Conservation (phyloP, 2,888 invertebrate species). For the Drosophila ezoana region DNA sequence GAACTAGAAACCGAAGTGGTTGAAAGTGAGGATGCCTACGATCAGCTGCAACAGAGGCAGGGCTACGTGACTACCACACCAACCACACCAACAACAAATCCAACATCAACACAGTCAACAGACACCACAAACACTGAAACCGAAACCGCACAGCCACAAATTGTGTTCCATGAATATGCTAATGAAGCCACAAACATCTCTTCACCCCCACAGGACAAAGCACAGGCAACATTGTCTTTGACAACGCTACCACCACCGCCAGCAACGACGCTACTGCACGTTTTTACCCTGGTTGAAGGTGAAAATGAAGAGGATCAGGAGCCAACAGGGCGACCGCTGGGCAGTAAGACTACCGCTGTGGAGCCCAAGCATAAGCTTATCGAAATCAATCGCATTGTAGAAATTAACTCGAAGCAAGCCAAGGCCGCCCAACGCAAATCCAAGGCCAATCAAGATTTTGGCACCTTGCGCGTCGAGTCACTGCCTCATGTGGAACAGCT, state of each 20-base stretch:
- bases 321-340: constrained; percentile 16
- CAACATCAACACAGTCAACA: constrained; percentile 54
- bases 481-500: constrained; percentile 88
- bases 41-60: constrained; percentile 53
- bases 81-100: constrained; percentile 60
- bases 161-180: constrained; percentile 53
- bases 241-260: constrained; percentile 76
- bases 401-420: constrained; percentile 88
- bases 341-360: constrained; percentile 43
- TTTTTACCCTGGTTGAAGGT: constrained; percentile 85
- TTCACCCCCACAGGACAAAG: constrained; percentile 79
- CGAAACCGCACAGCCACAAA: constrained; percentile 55
- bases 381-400: constrained; percentile 89
- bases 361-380: constrained; percentile 87
- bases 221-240: constrained; percentile 1
- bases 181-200: constrained; percentile 78
- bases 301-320: constrained; percentile 55
- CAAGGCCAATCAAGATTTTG: constrained; percentile 84
- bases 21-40: constrained; percentile 44
- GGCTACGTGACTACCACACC: constrained; percentile 80
- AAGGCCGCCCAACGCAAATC: constrained; percentile 87
- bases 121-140: constrained; percentile 56
- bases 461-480: constrained; percentile 87
- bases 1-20: constrained; percentile 53
- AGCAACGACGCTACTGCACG: constrained; percentile 85